Percentiles rank a stretch among this genome's conserved stretches.
phyloP scores from a whole-genome alignment of 2,113 vertebrate species.

The Colinus virginianus region DNA sequence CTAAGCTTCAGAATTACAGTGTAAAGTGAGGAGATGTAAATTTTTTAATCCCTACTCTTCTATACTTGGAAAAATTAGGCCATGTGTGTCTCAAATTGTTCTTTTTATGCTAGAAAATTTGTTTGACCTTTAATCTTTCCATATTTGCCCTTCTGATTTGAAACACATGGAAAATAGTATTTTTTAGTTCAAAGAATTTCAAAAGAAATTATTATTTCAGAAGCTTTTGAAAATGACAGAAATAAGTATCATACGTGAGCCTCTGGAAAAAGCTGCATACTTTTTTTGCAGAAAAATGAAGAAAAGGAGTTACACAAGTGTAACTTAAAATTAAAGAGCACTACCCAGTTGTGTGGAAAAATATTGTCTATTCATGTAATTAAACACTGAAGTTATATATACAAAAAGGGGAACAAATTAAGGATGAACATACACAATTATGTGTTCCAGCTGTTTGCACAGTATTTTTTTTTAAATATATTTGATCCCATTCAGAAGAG shows the following conservation, averaged over 20 bases:
- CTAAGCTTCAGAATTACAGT: neutral
- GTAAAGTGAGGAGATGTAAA: neutral
- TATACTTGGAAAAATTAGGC: neutral
- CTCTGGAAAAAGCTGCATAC: neutral
- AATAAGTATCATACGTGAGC: neutral
- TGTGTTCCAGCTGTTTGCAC: neutral
- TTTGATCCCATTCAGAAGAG: neutral
- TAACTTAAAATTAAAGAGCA: neutral
- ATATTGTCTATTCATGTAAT: rapidly evolving
- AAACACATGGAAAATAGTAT: neutral
- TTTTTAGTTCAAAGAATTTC: neutral
- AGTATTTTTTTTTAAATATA: neutral
- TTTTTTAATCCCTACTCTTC: slow-evolving; percentile 1
- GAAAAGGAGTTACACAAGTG: neutral
- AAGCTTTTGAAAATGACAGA: neutral
- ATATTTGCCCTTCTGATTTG: neutral
- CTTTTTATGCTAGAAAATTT: neutral
- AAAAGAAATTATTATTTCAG: neutral
- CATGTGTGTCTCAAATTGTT: neutral
- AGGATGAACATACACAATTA: neutral
- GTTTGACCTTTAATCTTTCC: neutral
- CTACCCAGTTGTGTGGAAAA: neutral
- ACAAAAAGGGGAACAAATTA: neutral
- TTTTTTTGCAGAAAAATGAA: neutral
- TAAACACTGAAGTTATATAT: neutral